phyloP scores from a whole-genome alignment of 2,797 vertebrate genomes.

The Synaphobranchus kaupii region DNA sequence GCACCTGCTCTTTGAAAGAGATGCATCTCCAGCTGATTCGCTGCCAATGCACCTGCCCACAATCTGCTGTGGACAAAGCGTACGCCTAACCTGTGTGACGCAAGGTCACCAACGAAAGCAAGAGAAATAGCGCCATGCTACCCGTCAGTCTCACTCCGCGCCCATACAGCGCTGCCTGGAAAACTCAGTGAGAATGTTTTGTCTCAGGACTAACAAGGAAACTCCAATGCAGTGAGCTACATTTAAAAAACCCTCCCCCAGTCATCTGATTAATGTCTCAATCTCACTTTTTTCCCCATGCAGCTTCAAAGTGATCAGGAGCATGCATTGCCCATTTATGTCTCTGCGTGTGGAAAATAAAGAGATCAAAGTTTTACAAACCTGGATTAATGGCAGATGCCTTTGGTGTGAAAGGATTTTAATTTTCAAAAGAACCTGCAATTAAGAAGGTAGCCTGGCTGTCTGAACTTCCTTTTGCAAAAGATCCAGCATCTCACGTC shows the following conservation, averaged over 20 bases:
- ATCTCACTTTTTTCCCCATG: background rate
- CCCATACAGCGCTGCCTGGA: background rate
- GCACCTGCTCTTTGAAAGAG: background rate
- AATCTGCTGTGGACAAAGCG: background rate
- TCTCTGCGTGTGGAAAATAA: background rate
- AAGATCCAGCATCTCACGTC: background rate
- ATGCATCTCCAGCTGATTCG: background rate
- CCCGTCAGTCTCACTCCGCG: background rate
- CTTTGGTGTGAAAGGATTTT: background rate
- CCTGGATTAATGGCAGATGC: background rate
- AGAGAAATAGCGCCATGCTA: background rate
- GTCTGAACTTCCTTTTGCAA: background rate
- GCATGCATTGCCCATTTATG: background rate
- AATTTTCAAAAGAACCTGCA: background rate
- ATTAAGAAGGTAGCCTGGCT: background rate
- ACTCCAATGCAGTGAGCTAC: background rate
- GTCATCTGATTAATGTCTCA: background rate
- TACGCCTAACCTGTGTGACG: background rate
- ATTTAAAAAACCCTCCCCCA: background rate
- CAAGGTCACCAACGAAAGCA: background rate
- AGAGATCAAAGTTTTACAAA: constrained; percentile 13
- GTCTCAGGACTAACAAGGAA: background rate
- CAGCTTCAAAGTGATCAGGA: background rate
- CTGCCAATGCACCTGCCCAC: background rate
- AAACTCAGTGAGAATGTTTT: background rate